phyloP scores from a whole-genome alignment of 2,888 invertebrate species.

The Leptinotarsa tumamoca region DNA sequence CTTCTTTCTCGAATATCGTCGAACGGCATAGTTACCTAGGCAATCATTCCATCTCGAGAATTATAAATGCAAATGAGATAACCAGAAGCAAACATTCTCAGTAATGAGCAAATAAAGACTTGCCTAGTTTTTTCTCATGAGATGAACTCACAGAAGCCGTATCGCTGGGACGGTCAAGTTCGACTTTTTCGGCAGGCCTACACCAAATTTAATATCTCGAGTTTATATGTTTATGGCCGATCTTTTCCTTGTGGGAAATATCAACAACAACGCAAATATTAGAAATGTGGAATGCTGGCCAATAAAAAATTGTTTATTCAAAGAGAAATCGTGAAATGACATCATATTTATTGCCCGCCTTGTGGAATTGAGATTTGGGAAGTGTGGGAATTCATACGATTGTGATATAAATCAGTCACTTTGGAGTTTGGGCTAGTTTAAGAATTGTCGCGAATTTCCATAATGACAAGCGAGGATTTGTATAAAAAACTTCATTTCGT shows the following conservation, averaged over 20 bases:
- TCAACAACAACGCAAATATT: constrained; percentile 31
- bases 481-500: no score
- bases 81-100: constrained; percentile 6
- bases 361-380: background rate
- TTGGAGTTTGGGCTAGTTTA: no score
- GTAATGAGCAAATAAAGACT: constrained; percentile 11
- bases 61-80: constrained; percentile 13
- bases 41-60: background rate
- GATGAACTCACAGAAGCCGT: background rate
- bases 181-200: background rate
- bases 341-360: constrained; percentile 12
- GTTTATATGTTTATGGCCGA: constrained; percentile 17
- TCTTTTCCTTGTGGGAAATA: constrained; percentile 28
- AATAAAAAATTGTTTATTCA: constrained; percentile 28
- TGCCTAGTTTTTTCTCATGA: constrained; percentile 4
- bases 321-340: constrained; percentile 25
- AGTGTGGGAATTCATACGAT: background rate
- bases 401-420: constrained; percentile 5
- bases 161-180: constrained; percentile 19
- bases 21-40: no score
- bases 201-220: constrained; percentile 13
- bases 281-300: constrained; percentile 24
- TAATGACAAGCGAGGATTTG: no score
- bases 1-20: no score
- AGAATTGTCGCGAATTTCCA: no score